Percentiles rank a stretch among this genome's conserved stretches.
Evolutionary conservation across 2,888 invertebrate genomes (phyloP).

Genomic region (Brenthis daphne): DNA sequence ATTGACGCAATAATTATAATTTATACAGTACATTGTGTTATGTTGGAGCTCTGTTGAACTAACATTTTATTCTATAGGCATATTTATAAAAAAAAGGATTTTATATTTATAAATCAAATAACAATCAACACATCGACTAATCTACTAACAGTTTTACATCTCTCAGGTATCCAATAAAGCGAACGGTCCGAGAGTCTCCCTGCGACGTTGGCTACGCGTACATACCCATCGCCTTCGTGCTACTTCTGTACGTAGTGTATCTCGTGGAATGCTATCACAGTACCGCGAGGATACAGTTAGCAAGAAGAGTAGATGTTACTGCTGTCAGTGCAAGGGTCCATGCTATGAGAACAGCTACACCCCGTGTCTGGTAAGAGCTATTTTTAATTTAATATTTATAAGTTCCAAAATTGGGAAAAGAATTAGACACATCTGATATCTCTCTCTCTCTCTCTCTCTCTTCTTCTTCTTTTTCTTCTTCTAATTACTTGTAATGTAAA

Average conservation of each 20-base stretch:
- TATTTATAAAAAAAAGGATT: no score
- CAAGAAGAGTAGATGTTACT: constrained; percentile 84
- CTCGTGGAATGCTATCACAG: constrained; percentile 93
- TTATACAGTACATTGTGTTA: no score
- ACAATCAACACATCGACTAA: constrained; percentile 7
- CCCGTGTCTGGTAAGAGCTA: constrained; percentile 87
- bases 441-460: no score
- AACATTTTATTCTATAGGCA: no score
- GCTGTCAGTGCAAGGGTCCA: constrained; percentile 85
- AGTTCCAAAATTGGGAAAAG: no score
- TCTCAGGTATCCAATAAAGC: constrained; percentile 83
- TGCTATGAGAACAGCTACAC: constrained; percentile 86
- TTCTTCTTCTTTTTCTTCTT: no score
- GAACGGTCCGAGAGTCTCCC: constrained; percentile 85
- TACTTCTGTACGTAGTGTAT: constrained; percentile 90
- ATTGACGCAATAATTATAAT: no score
- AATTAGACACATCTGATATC: no score
- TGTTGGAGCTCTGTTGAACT: no score
- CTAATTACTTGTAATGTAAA: no score
- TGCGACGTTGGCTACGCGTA: constrained; percentile 92
- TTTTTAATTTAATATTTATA: not conserved
- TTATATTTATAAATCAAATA: no score
- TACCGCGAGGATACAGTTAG: constrained; percentile 86
- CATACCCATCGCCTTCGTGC: constrained; percentile 90
- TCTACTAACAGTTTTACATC: constrained; percentile 40